phyloP scores from a whole-genome alignment of 2,797 vertebrate genomes.

The Mycteria americana region DNA sequence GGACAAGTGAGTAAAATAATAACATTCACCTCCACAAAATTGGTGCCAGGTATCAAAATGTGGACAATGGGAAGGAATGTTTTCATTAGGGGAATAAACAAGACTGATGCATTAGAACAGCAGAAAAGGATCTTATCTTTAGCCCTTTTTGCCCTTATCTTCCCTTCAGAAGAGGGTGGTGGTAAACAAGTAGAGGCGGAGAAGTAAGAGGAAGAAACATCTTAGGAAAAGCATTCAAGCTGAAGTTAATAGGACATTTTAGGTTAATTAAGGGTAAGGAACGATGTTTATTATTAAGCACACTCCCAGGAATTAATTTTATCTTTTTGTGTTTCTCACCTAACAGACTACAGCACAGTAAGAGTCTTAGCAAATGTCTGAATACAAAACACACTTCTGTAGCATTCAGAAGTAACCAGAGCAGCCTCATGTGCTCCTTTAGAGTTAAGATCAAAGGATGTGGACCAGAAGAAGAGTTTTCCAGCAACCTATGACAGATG shows the following conservation, averaged over 20 bases:
- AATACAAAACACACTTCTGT: neutral
- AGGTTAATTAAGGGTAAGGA: neutral
- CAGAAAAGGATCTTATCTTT: neutral
- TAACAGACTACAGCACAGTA: neutral
- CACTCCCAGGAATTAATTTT: neutral
- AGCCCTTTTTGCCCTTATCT: neutral
- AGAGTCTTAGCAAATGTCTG: neutral
- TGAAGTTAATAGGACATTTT: neutral
- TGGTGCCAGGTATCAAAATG: neutral
- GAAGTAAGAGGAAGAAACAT: neutral
- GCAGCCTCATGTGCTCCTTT: neutral
- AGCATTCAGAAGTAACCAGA: neutral
- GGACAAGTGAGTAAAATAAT: neutral
- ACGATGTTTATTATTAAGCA: neutral
- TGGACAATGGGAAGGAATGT: neutral
- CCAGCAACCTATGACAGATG: neutral
- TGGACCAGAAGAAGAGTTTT: neutral
- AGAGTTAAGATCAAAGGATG: neutral
- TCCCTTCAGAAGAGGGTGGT: neutral
- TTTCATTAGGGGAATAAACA: neutral
- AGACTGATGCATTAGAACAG: neutral
- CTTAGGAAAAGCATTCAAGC: neutral
- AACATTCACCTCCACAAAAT: neutral
- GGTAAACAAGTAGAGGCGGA: accelerated
- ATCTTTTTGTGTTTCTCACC: neutral